Conservation (phyloP, 2,113 vertebrate genomes). For the Syrrhaptes paradoxus region DNA sequence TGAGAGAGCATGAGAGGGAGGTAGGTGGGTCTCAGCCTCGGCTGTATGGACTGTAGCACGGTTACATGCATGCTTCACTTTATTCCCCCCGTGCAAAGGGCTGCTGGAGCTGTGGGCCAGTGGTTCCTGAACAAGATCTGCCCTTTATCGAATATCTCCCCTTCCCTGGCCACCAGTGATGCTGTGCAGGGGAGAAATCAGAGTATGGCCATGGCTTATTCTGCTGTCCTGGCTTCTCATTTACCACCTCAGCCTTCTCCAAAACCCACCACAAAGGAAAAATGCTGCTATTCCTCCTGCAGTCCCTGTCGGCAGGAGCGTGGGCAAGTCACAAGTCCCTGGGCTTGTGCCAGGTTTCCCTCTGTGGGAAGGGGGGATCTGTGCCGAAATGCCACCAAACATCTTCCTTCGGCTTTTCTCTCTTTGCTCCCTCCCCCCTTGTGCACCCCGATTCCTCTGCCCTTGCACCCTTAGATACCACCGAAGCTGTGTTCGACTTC, state of each 20-base stretch:
- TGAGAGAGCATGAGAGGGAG: not conserved
- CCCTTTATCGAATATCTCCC: not conserved
- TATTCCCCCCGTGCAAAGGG: not conserved
- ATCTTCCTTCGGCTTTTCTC: constrained; percentile 27
- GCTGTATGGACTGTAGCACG: fast-evolving
- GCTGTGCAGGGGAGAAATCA: not conserved
- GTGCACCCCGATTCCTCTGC: constrained; percentile 14
- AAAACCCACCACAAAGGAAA: not conserved
- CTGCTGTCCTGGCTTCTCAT: not conserved
- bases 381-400: not conserved
- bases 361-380: not conserved
- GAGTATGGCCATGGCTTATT: not conserved
- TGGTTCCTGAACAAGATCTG: not conserved
- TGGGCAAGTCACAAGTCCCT: not conserved
- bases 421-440: not conserved
- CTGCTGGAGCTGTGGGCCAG: not conserved
- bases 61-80: not conserved
- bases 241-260: not conserved
- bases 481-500: constrained; percentile 84
- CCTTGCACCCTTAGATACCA: constrained; percentile 77
- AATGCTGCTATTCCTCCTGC: not conserved
- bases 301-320: not conserved
- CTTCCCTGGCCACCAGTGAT: not conserved
- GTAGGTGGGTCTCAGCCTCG: not conserved
- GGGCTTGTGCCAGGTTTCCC: not conserved